Evolutionary conservation across 2,797 vertebrate species (phyloP).

Genomic region (Apogon hyalosoma): DNA sequence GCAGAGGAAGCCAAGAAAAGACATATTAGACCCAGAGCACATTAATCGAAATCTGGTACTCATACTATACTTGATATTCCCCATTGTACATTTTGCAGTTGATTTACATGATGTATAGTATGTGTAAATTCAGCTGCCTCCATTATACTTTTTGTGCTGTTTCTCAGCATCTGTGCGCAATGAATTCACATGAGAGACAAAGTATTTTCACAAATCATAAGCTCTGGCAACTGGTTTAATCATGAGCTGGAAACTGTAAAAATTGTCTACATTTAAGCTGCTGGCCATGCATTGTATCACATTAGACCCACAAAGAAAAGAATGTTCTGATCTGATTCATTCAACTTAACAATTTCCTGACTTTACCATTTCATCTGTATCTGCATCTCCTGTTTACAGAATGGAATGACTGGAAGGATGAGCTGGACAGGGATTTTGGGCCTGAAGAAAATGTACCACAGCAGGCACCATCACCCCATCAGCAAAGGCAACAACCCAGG

Average conservation of each 20-base stretch:
- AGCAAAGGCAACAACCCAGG: too few relatives aligned
- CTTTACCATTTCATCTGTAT: background rate
- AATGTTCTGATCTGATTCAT: background rate
- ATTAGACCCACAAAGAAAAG: too few relatives aligned
- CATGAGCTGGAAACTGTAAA: too few relatives aligned
- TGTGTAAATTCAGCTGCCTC: background rate
- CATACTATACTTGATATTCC: constrained; percentile 22
- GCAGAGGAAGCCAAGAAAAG: constrained; percentile 38
- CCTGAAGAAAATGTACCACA: too few relatives aligned
- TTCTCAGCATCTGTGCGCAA: background rate
- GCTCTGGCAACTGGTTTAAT: too few relatives aligned
- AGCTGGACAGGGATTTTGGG: too few relatives aligned
- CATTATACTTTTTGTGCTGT: background rate
- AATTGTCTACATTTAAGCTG: too few relatives aligned
- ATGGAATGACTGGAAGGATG: background rate
- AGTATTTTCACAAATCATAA: too few relatives aligned
- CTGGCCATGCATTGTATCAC: too few relatives aligned
- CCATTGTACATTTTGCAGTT: constrained; percentile 36
- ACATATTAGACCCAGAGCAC: constrained; percentile 25
- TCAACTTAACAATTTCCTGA: background rate
- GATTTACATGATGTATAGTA: constrained; percentile 33
- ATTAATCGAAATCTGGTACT: constrained; percentile 26
- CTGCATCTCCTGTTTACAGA: constrained; percentile 6
- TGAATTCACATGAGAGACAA: too few relatives aligned
- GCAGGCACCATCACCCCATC: too few relatives aligned